Base-by-base conservation (phyloP, 1,140 invertebrate species). In the Drosophila truncata region DNA sequence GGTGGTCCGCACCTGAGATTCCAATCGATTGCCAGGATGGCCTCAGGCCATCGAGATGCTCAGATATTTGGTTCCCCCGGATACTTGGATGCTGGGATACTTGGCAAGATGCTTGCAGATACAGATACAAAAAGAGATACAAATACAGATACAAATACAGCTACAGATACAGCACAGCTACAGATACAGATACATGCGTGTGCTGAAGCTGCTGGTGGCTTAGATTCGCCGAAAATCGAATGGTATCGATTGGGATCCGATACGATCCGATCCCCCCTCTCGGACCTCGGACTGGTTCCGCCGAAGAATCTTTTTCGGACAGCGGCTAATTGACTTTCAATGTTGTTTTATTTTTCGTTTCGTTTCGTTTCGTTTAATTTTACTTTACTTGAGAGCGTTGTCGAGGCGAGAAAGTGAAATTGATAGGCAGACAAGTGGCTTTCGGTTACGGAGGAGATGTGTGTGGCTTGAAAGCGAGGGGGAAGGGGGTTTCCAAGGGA, bases 261-360 rank as follows among this genome's bases (percentile, higher is more conserved):
- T n/a, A n/a, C n/a, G 9, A 29, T 37, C 25, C 20, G 11, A 33
- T 33, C n/a, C 37, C 27, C n/a, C 8, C 18, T 52, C 1, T 18
- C 10, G 37, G 27, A 25, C 27, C 27, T 11, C 25, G 42, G 65
- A 72, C 69, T 71, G 52, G 52, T 72, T 71, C 42, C 66, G 4
- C 2, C 16, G 74, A 62, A 88, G 84, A 88, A 90, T 88, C 78
- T 80, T 80, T 82, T 55, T 74, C 49, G 65, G 73, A 64, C 78
- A 81, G 65, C 52, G 63, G 84, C 84, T 88, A 88, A 88, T 88
- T 88, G 84, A 88, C 84, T 88, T 88, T 88, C 85, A 88, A 84
- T 88, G 84, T 88, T 82, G 46, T 72, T 86, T 69, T 57, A 44
- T 71, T 42, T 69, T 57, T 69, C 52, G 33, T 65, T 46, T 62